Conservation (phyloP, 2,113 vertebrate species). For the Petaurus breviceps region DNA sequence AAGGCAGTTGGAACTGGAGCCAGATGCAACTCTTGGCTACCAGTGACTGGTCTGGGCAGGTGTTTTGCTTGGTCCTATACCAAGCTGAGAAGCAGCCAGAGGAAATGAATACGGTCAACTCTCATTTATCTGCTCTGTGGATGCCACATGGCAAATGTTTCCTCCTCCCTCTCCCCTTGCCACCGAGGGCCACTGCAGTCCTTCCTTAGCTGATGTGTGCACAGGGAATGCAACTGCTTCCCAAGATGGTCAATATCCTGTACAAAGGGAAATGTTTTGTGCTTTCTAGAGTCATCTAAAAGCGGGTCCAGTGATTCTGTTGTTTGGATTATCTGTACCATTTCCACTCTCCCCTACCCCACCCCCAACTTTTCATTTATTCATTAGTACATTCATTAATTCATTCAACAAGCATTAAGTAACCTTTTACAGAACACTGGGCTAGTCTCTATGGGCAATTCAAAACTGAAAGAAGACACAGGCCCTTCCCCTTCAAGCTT, state of each 20-base stretch:
- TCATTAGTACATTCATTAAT: not conserved
- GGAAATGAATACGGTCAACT: not conserved
- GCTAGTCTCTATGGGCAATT: not conserved
- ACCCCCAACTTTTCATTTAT: not conserved
- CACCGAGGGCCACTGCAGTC: not conserved
- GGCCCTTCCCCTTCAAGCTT: not conserved
- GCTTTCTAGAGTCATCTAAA: not conserved
- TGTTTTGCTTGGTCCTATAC: not conserved
- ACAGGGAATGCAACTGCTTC: not conserved
- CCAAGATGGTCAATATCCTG: conserved; percentile 14
- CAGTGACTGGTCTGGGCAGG: not conserved
- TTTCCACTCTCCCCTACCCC: not conserved
- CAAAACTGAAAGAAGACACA: not conserved
- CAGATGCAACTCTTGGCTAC: not conserved
- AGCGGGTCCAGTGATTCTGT: not conserved
- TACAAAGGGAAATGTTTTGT: not conserved
- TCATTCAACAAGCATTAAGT: not conserved
- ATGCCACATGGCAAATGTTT: not conserved
- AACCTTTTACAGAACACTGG: not conserved
- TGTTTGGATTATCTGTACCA: not conserved
- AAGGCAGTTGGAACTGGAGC: not conserved
- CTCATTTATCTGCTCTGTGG: not conserved
- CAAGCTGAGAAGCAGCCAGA: not conserved
- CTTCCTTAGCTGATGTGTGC: not conserved
- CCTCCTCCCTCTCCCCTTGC: not conserved